Base-by-base conservation (phyloP, 2,113 vertebrate species). In the Pituophis catenifer region DNA sequence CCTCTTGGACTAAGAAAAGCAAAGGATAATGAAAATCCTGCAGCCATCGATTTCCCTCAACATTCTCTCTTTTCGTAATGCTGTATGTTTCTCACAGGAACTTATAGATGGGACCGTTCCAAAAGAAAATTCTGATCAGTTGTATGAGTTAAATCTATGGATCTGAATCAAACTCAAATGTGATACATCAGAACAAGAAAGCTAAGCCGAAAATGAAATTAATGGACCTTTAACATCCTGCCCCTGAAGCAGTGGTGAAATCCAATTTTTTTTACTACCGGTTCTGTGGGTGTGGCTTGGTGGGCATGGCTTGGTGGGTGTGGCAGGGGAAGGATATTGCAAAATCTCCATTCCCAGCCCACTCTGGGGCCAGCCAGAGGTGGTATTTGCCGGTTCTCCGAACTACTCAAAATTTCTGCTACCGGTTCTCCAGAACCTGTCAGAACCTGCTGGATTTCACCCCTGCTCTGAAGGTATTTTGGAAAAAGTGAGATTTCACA, bases 401-500 rank as follows among this genome's bases (percentile, higher is more conserved):
- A 50, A 50, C 48, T 50, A 4, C 48, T 50, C 48, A 50, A 50
- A 50, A 50, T 50, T 50, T 50, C 48, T 4, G 6, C 48, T 50
- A 50, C 48, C 6, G 5, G 48, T 5, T 50, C 48, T 50, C 48
- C 48, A 50, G 48, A 50, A 50, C 48, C 48, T 50, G 48, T 50
- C 48, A 50, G 48, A 50, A 50, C 48, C 48, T 50, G 5, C 48
- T 50, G 48, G 6, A 50, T 50, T 50, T 50, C 48, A 50, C 48
- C 6, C 48, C 48, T 50, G 48, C 50, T 53, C 12, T 53, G 12
- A 15, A 50, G 19, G 81, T 75, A 81, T 92, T 81, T 23, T 89
- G 92, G 65, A 85, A 93, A 89, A 93, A 89, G 5, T 85, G 53
- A 92, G 52, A 89, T 95, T 96, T 95, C 94, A 93, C 91, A 93